Evolutionary conservation across 2,113 vertebrate genomes (phyloP), one percentile per base, ranked within the genome.

Genomic region (Hystrix cristata): DNA sequence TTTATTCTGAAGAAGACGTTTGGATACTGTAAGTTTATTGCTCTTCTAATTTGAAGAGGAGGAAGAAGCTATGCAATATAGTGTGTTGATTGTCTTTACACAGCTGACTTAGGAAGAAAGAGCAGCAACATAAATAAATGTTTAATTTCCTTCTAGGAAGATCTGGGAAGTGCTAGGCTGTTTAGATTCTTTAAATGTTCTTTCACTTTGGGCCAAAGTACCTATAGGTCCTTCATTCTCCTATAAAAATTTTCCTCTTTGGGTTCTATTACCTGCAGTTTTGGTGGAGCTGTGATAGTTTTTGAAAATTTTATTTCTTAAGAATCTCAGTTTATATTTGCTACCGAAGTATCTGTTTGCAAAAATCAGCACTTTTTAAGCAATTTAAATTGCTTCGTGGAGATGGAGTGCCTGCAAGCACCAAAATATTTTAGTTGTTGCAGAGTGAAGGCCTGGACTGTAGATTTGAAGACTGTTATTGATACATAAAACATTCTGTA

Each of bases 1-100:
- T 99, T 95, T 99, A 99, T 98, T 98, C 98, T 1, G 98, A 98
- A 95, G 98, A 98, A 38, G 98, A 99, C 89, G 94, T 86, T 19
- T 94, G 96, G 74, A 93, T 96, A 97, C 72, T 99, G 99, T 99
- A 97, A 98, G 99, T 98, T 81, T 97, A 64, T 96, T 96, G 27
- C 34, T 90, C 74, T 95, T 87, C 60, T 64, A 85, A 90, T 64
- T 95, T 94, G 83, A 85, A 69, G 38, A 38, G 55, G 23, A 92
- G n/a, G 27, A 86, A 60, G 21, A 89, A 86, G 23, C 53, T 91
- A n/a, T 87, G n/a, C 25, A 71, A 64, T 80, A 60, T 89, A 88
- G 38, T 79, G 19, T 16, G 38, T 43, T 51, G 16, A 5, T 79
- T 96, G 29, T 82, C 71, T 94, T 81, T 67, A 84, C 21, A 84